These are phyloP conservation scores for Nephrotoma flavescens DNA, from an alignment of 2,888 invertebrate genomes.

Conservation along the genomic window DNA sequence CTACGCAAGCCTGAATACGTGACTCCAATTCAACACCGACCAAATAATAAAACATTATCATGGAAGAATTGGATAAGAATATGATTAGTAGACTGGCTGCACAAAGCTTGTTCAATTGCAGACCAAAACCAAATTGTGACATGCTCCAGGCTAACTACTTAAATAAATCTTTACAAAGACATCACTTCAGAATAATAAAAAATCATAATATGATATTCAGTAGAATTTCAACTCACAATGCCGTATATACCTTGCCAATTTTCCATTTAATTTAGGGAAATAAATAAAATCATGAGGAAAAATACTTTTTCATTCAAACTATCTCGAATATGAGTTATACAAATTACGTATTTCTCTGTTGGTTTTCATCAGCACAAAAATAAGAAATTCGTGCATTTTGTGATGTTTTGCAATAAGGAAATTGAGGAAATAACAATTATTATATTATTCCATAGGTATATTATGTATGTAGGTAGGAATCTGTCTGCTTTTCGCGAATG, in stretches of 20 bases:
- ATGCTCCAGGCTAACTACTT: not conserved
- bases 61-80: not conserved
- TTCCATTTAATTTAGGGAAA: not conserved
- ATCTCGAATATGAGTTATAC: not conserved
- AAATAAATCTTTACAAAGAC: not conserved
- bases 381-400: not conserved
- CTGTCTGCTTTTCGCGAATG: too few species aligned
- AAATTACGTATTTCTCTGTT: not conserved
- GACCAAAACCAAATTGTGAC: not conserved
- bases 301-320: not conserved
- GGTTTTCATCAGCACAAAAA: not conserved
- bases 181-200: not conserved
- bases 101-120: not conserved
- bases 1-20: not conserved
- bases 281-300: not conserved
- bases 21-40: not conserved
- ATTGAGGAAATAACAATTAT: not conserved
- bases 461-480: too few species aligned
- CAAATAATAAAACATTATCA: not conserved
- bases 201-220: not conserved
- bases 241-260: not conserved
- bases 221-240: not conserved
- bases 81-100: not conserved
- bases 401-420: not conserved
- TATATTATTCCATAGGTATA: too few species aligned